phyloP scores from a whole-genome alignment of 2,888 invertebrate genomes.

The Erynnis tages region DNA sequence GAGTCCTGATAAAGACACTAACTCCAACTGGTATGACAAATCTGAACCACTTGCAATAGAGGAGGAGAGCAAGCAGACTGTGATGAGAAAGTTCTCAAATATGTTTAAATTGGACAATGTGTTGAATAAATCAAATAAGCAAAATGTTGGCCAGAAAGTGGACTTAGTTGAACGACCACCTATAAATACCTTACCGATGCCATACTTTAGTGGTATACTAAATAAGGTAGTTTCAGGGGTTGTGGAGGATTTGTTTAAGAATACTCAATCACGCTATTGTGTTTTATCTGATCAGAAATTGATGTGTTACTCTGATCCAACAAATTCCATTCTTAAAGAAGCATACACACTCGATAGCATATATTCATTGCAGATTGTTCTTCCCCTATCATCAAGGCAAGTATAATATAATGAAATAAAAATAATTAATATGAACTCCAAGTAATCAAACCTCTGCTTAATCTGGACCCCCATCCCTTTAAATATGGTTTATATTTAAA shows the following conservation, averaged over 20 bases:
- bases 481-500: too few species aligned
- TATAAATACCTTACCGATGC: slow-evolving; percentile 64
- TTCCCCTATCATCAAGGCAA: slow-evolving; percentile 76
- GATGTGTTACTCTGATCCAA: slow-evolving; percentile 87
- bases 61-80: slow-evolving; percentile 52
- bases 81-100: slow-evolving; percentile 64
- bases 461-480: too few species aligned
- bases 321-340: slow-evolving; percentile 86
- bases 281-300: slow-evolving; percentile 87
- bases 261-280: slow-evolving; percentile 87
- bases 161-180: slow-evolving; percentile 75
- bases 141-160: slow-evolving; percentile 45
- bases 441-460: too few species aligned
- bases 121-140: slow-evolving; percentile 55
- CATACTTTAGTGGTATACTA: slow-evolving; percentile 83
- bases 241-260: slow-evolving; percentile 88
- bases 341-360: slow-evolving; percentile 85
- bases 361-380: slow-evolving; percentile 84
- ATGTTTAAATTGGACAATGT: slow-evolving; percentile 77
- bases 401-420: slow-evolving; percentile 32
- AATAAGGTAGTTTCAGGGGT: slow-evolving; percentile 82
- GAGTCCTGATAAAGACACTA: slow-evolving; percentile 54
- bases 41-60: slow-evolving; percentile 42
- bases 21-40: slow-evolving; percentile 68
- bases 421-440: too few species aligned